Evolutionary conservation across 1,140 invertebrate genomes (phyloP), one percentile per base, ranked within the genome.

Genomic region (Heliconius congener): DNA sequence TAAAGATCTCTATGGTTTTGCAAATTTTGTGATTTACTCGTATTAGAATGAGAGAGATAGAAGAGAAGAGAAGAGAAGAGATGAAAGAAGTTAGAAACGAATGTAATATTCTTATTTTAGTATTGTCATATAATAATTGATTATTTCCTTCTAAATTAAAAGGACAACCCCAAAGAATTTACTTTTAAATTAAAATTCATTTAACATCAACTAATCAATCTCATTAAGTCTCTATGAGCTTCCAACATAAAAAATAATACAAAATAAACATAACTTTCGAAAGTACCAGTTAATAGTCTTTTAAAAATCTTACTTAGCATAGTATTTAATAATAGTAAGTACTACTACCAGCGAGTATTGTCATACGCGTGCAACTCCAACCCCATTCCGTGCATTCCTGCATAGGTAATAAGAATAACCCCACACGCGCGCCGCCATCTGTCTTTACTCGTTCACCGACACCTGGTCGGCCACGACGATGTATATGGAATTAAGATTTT

Each of bases 401-500:
- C 57, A 80, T 81, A 16, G 42, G 42, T 46, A 81, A 80, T 82
- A 82, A 81, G 81, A 82, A 83, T 81, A 75, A 85, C 84, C 82
- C 82, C 79, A 79, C 76, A 78, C 78, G 78, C 66, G 71, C 82
- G 83, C 83, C 60, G 82, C 79, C 87, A 89, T 89, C 88, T 89
- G 88, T 88, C 86, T 86, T 86, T 77, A 50, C 74, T 76, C 57
- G 70, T 74, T 79, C n/a, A 66, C 60, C 60, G 70, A 78, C 88
- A 89, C 87, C 87, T 89, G 87, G 87, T 66, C 76, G 75, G 60
- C 27, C 27, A 52, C 52, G 74, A 71, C 55, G 57, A 60, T 39
- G n/a, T 11, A 9, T 66, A 6, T 66, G 60, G 13, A 66, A 66
- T 66, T 66, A 66, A 30, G 60, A 66, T 66, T 66, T 66, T 30